Conservation (phyloP, 2,888 invertebrate species). For the Cheilosia soror region DNA sequence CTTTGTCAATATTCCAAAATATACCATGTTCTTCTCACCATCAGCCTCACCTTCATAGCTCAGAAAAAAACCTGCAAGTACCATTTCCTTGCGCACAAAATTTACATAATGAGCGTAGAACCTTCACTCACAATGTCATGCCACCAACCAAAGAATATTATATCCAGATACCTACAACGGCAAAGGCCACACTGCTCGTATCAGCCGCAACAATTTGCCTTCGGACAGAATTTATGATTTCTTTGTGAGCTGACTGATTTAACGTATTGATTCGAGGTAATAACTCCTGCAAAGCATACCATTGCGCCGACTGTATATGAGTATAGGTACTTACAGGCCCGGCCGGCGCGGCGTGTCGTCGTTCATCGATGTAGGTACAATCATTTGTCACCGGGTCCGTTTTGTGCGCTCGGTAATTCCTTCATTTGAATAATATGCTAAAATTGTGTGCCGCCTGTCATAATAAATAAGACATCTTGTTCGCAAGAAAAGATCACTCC, state of each 20-base stretch:
- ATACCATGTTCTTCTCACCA: not conserved
- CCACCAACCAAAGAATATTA: conserved; percentile 16
- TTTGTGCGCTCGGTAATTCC: conserved; percentile 59
- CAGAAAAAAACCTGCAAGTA: conserved; percentile 11
- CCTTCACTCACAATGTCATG: conserved; percentile 56
- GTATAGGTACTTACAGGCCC: not conserved
- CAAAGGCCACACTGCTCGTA: conserved; percentile 2
- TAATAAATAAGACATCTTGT: conserved; percentile 75
- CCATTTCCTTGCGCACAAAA: conserved; percentile 42
- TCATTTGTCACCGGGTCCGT: conserved; percentile 64
- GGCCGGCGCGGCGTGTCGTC: conserved; percentile 5
- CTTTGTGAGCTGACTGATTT: conserved; percentile 74
- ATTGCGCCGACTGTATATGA: not conserved
- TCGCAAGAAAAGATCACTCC: conserved; percentile 63
- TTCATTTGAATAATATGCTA: conserved; percentile 74
- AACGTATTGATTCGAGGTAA: conserved; percentile 70
- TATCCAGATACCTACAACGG: conserved; percentile 27
- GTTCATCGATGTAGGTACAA: conserved; percentile 62
- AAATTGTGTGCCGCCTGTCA: conserved; percentile 72
- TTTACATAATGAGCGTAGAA: conserved; percentile 67
- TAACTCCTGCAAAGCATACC: conserved; percentile 60
- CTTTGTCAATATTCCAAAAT: not conserved
- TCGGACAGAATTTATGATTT: conserved; percentile 72
- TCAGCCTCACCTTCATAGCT: conserved; percentile 13
- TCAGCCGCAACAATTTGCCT: conserved; percentile 69